Evolutionary conservation across 2,113 vertebrate species (phyloP).

Genomic region (Takifugu flavidus): DNA sequence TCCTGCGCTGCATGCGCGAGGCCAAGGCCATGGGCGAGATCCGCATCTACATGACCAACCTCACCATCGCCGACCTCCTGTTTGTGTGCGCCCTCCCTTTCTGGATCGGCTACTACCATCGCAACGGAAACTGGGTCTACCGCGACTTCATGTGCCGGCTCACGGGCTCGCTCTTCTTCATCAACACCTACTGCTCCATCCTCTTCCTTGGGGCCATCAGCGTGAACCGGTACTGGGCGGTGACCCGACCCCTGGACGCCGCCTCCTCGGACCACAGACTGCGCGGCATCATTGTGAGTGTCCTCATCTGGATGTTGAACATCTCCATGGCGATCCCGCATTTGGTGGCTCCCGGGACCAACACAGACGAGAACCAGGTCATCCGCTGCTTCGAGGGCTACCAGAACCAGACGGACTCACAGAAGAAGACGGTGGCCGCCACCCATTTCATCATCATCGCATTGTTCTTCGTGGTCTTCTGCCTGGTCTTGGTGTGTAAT

Average conservation of each 20-base stretch:
- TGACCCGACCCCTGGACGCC: slow-evolving; percentile 82
- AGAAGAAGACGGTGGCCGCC: slow-evolving; percentile 32
- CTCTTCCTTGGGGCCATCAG: slow-evolving; percentile 91
- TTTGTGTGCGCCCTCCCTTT: slow-evolving; percentile 84
- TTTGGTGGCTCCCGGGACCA: slow-evolving; percentile 60
- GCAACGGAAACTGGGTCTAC: slow-evolving; percentile 81
- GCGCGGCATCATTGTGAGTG: slow-evolving; percentile 78
- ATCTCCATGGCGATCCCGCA: slow-evolving; percentile 62
- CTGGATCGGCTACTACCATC: slow-evolving; percentile 88
- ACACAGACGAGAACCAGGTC: slow-evolving; percentile 3
- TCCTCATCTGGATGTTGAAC: slow-evolving; percentile 78
- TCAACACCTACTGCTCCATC: slow-evolving; percentile 91
- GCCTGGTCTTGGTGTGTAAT: slow-evolving; percentile 83
- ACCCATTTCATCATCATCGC: slow-evolving; percentile 79
- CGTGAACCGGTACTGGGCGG: slow-evolving; percentile 89
- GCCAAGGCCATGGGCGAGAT: slow-evolving; percentile 87
- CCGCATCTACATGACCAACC: slow-evolving; percentile 92
- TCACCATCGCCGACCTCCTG: slow-evolving; percentile 89
- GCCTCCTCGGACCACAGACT: slow-evolving; percentile 79
- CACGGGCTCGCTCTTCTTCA: slow-evolving; percentile 85
- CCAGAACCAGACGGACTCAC: fast-evolving
- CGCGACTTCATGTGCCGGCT: slow-evolving; percentile 75
- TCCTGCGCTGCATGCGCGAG: slow-evolving; percentile 78
- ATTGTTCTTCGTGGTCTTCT: slow-evolving; percentile 80
- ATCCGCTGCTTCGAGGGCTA: slow-evolving; percentile 87